Conservation (phyloP, 2,113 vertebrate species). For the Porphyrio hochstetteri region DNA sequence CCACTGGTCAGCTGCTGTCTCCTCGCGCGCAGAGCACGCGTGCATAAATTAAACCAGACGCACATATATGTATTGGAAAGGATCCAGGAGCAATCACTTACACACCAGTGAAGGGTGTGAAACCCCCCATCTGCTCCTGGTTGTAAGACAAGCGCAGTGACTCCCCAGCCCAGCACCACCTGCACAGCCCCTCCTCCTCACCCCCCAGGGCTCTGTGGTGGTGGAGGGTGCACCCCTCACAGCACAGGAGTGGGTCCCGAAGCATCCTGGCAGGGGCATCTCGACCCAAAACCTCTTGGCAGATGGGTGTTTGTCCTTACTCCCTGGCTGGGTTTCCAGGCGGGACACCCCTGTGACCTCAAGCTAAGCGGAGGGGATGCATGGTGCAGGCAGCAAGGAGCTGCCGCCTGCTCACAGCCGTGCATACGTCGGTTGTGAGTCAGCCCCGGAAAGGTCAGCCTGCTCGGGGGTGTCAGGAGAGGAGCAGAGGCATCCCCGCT, state of each 20-base stretch:
- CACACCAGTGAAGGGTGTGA: background rate
- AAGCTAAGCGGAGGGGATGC: background rate
- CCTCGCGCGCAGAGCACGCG: background rate
- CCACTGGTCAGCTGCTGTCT: conserved; percentile 33
- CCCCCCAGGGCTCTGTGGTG: fast-evolving
- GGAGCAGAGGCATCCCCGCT: fast-evolving
- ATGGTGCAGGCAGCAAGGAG: background rate
- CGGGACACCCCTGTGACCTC: background rate
- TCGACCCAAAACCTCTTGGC: background rate
- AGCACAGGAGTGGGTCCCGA: background rate
- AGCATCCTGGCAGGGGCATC: background rate
- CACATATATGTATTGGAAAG: background rate
- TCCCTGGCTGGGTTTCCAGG: background rate
- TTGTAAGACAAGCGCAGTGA: background rate
- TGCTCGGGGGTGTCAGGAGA: background rate
- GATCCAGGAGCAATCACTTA: conserved; percentile 38
- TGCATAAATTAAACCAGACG: conserved; percentile 31
- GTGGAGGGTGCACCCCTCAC: background rate
- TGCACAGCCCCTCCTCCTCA: background rate
- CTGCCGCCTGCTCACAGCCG: background rate
- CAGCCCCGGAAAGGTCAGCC: background rate
- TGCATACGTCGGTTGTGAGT: background rate
- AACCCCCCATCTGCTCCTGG: conserved; percentile 25
- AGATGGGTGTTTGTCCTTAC: background rate
- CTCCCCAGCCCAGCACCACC: background rate